Evolutionary conservation across 2,113 vertebrate species (phyloP).

Genomic region (Myotis davidii): DNA sequence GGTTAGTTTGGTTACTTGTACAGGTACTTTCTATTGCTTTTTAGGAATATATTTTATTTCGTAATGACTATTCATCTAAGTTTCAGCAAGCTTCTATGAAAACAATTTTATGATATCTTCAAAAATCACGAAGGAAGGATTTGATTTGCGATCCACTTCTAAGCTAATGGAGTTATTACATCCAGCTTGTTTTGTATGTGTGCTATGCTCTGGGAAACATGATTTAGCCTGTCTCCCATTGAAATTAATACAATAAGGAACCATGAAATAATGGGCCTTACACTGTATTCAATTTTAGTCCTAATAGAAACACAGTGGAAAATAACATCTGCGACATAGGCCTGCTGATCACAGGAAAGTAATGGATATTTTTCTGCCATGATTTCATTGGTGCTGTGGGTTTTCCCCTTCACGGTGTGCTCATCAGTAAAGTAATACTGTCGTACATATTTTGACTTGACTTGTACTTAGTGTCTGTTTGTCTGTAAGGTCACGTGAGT

Average conservation of each 20-base stretch:
- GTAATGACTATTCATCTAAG: background rate
- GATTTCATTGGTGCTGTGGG: conserved; percentile 57
- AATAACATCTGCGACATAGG: conserved; percentile 67
- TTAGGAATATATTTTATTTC: background rate
- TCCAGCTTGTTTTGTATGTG: conserved; percentile 76
- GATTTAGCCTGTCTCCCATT: conserved; percentile 74
- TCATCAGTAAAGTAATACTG: conserved; percentile 27
- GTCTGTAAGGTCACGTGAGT: conserved; percentile 15
- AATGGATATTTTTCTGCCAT: conserved; percentile 70
- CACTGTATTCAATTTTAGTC: conserved; percentile 78
- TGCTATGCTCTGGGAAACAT: conserved; percentile 74
- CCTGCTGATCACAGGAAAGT: conserved; percentile 58
- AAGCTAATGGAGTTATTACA: conserved; percentile 79
- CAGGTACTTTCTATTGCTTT: background rate
- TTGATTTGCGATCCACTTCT: conserved; percentile 68
- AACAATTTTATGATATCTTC: conserved; percentile 62
- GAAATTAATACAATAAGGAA: conserved; percentile 80
- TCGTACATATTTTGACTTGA: conserved; percentile 40
- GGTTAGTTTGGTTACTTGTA: conserved; percentile 35
- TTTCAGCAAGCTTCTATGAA: conserved; percentile 47
- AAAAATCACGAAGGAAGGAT: conserved; percentile 67
- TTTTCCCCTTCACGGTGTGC: conserved; percentile 23
- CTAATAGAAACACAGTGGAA: conserved; percentile 79
- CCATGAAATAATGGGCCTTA: conserved; percentile 80
- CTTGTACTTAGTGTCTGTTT: conserved; percentile 37